Evolutionary conservation across 2,113 vertebrate genomes (phyloP).

Genomic region (Aegithalos caudatus): DNA sequence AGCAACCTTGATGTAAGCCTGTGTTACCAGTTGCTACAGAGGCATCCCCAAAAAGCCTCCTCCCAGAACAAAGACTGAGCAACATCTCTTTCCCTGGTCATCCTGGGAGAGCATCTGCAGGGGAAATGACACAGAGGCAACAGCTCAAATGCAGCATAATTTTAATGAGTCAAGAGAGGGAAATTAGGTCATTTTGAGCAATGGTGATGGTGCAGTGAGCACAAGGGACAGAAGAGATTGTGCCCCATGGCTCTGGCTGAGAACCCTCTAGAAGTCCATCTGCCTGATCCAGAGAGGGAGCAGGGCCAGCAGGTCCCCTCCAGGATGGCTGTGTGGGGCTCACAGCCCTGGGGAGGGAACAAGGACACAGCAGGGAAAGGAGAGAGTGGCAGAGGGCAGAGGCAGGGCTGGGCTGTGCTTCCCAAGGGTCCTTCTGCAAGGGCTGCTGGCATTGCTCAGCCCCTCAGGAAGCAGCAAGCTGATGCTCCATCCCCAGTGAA

Average conservation of each 20-base stretch:
- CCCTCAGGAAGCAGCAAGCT: background rate
- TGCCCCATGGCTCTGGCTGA: no score
- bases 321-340: rapidly evolving
- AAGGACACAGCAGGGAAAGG: background rate
- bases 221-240: background rate
- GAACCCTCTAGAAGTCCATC: background rate
- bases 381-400: background rate
- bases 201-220: background rate
- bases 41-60: background rate
- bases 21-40: background rate
- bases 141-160: background rate
- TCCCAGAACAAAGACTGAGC: background rate
- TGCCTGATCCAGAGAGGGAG: background rate
- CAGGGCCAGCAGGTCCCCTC: background rate
- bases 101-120: background rate
- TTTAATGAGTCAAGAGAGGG: background rate
- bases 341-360: background rate
- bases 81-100: background rate
- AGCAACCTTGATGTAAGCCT: background rate
- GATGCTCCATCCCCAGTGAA: rapidly evolving
- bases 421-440: background rate
- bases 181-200: rapidly evolving
- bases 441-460: background rate
- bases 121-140: background rate
- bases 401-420: background rate